Evolutionary conservation across 1,140 invertebrate species (phyloP).

Genomic region (Drosophila obscura): DNA sequence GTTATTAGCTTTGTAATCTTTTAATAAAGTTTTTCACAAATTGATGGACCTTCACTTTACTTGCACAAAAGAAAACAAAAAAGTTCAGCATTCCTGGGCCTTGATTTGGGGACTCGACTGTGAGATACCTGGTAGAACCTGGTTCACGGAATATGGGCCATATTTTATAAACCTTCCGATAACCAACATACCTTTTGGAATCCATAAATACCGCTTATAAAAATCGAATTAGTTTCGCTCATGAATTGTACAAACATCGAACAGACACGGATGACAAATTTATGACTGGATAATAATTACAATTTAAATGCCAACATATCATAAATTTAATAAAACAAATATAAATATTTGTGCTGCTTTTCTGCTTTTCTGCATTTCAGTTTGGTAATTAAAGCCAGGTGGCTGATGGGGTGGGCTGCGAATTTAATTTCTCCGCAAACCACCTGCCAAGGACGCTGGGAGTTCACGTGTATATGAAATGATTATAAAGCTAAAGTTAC

Average conservation of each 20-base stretch:
- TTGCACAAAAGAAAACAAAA: background rate
- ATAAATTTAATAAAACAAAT: background rate
- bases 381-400: slow-evolving; percentile 17
- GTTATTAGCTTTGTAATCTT: slow-evolving; percentile 69
- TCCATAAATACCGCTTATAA: background rate
- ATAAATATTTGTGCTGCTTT: slow-evolving; percentile 12
- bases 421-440: background rate
- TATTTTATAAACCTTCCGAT: no score
- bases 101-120: no score
- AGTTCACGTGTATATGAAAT: slow-evolving; percentile 39
- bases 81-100: no score
- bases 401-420: background rate
- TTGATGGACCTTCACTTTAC: slow-evolving; percentile 27
- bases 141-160: no score
- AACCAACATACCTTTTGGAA: no score
- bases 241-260: slow-evolving; percentile 24
- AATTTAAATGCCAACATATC: background rate
- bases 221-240: background rate
- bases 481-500: slow-evolving; percentile 46
- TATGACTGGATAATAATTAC: slow-evolving; percentile 2
- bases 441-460: slow-evolving; percentile 18
- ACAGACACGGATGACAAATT: slow-evolving; percentile 9
- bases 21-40: slow-evolving; percentile 58
- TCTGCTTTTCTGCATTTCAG: background rate
- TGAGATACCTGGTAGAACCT: no score